These are phyloP conservation scores for Spicauda simplicius DNA, from an alignment of 2,888 invertebrate genomes.

Conservation along the genomic window DNA sequence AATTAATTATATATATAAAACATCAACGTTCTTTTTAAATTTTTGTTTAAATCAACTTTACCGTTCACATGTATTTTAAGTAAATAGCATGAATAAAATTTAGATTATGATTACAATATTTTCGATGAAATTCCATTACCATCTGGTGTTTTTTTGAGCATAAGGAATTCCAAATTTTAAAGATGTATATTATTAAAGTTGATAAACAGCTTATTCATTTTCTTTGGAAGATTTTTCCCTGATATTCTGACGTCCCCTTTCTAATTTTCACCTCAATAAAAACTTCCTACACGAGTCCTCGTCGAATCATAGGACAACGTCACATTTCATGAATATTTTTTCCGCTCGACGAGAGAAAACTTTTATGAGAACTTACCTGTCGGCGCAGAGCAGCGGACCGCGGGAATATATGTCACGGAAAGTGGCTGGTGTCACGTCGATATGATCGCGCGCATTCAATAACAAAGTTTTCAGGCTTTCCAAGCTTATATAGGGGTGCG, in stretches of 20 bases:
- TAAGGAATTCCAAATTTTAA: too few relatives aligned
- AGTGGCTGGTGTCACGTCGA: constrained; percentile 58
- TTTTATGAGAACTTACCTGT: constrained; percentile 52
- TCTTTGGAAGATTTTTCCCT: background rate
- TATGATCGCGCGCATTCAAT: constrained; percentile 76
- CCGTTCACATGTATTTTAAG: too few relatives aligned
- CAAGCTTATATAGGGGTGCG: constrained; percentile 74
- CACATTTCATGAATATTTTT: constrained; percentile 43
- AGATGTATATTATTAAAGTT: too few relatives aligned
- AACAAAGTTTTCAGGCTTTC: constrained; percentile 73
- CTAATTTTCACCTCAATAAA: background rate
- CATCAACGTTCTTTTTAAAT: too few relatives aligned
- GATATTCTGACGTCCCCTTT: background rate
- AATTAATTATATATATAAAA: background rate
- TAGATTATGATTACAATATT: background rate
- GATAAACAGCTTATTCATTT: background rate
- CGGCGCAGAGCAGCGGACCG: constrained; percentile 40
- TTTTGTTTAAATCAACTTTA: too few relatives aligned
- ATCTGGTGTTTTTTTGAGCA: too few relatives aligned
- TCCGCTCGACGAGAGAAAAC: constrained; percentile 42
- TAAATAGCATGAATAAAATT: too few relatives aligned
- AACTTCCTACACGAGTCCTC: constrained; percentile 14
- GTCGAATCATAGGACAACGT: background rate
- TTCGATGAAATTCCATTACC: too few relatives aligned
- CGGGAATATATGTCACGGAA: constrained; percentile 49